Evolutionary conservation across 1,140 invertebrate species (phyloP), one percentile per base, ranked within the genome.

Genomic region (Papilio dardanus): DNA sequence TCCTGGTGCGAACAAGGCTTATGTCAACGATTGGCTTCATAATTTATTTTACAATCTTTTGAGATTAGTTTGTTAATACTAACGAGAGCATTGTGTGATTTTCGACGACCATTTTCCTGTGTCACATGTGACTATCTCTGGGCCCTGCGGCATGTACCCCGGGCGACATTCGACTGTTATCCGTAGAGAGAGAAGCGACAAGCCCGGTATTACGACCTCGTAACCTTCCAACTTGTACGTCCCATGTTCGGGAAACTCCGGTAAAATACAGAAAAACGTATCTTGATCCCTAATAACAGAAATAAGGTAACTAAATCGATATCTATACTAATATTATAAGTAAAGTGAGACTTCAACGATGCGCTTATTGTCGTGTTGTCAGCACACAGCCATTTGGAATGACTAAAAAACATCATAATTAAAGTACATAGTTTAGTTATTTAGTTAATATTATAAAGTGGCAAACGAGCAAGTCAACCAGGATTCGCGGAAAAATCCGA

Each of bases 11-110:
- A n/a, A n/a, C n/a, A n/a, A n/a, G n/a, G n/a, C n/a, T n/a, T n/a
- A n/a, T n/a, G n/a, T 16, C 1, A 40, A 37, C 8, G 35, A 10
- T 3, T 8, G 16, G 1, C 40, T 37, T 12, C 7, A 37, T 37
- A 37, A 37, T 37, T 12, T 37, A 37, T 10, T 37, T 12, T 1
- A 37, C 8, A 37, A n/a, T 1, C 16, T 16, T 46, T 46, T 16
- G 16, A 19, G 16, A 8, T 58, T 24, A 74, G 10, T 33, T 66
- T 67, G 21, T n/a, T 16, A 54, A 33, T 79, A 85, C 79, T 77
- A 62, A 82, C 82, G 74, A 24, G 66, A 74, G 62, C 82, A 83
- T 68, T 77, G 19, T 6, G 80, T 76, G 12, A 79, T 66, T 1
- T 33, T 4, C 14, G 33, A n/a, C 3, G 71, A 75, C 81, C 81